Evolutionary conservation across 2,888 invertebrate species (phyloP).

Genomic region (Drosophila histrio): DNA sequence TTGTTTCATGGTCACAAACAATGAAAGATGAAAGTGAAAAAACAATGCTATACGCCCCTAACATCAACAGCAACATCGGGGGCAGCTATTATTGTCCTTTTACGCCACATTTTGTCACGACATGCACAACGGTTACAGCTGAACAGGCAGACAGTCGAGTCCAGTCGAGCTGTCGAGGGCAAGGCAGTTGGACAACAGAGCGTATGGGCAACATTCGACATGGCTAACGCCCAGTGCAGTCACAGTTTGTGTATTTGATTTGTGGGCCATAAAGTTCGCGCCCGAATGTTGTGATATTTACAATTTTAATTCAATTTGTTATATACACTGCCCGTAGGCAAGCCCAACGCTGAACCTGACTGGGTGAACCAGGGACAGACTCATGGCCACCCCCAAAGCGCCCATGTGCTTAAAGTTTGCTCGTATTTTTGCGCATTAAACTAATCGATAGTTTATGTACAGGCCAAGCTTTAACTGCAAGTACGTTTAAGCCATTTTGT

Average conservation of each 20-base stretch:
- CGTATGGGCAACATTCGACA: conserved; percentile 60
- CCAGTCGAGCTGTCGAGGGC: neutral
- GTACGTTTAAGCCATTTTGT: conserved; percentile 69
- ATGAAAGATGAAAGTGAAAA: conserved; percentile 15
- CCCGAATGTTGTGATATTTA: conserved; percentile 60
- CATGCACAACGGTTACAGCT: conserved; percentile 34
- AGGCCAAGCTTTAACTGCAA: conserved; percentile 48
- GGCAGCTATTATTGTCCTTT: conserved; percentile 48
- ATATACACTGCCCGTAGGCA: neutral
- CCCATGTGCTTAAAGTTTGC: conserved; percentile 14
- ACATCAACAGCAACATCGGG: conserved; percentile 41
- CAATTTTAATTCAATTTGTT: conserved; percentile 79
- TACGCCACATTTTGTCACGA: conserved; percentile 41
- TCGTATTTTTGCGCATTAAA: conserved; percentile 72
- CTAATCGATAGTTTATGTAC: conserved; percentile 77
- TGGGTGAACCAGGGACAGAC: neutral
- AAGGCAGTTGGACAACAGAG: conserved; percentile 30
- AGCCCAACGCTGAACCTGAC: conserved; percentile 1
- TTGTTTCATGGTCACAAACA: conserved; percentile 22
- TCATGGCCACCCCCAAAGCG: neutral
- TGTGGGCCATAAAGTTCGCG: conserved; percentile 71
- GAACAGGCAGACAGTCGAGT: conserved; percentile 5
- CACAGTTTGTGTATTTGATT: conserved; percentile 63
- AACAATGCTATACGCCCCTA: conserved; percentile 31
- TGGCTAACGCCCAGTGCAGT: conserved; percentile 16